phyloP scores from a whole-genome alignment of 2,113 vertebrate genomes.

The Eretmochelys imbricata region DNA sequence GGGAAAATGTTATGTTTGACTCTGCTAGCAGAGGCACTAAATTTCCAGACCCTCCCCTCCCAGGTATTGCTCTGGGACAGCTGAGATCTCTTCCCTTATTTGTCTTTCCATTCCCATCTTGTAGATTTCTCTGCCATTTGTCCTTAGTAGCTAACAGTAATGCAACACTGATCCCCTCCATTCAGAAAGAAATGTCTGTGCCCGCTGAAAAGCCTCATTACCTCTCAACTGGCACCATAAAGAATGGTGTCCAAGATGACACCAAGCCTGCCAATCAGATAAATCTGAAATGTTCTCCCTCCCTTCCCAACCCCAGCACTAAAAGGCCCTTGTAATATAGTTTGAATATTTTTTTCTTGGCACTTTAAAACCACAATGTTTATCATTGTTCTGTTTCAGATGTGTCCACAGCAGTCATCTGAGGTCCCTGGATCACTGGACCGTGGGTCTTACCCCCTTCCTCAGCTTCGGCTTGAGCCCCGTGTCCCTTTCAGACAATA shows the following conservation, averaged over 20 bases:
- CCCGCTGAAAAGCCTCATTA: background rate
- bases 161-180: background rate
- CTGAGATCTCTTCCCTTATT: background rate
- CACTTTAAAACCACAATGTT: background rate
- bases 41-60: background rate
- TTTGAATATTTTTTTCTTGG: background rate
- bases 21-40: background rate
- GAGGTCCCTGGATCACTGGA: conserved; percentile 84
- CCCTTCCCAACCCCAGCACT: fast-evolving
- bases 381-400: conserved; percentile 78
- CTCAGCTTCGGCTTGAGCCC: conserved; percentile 91
- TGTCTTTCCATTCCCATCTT: background rate
- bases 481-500: conserved; percentile 89
- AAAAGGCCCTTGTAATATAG: fast-evolving
- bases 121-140: background rate
- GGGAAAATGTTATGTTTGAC: background rate
- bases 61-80: background rate
- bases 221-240: background rate
- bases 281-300: background rate
- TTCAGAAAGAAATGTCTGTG: background rate
- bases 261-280: background rate
- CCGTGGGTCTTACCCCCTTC: conserved; percentile 81
- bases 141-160: background rate
- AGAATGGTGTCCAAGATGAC: background rate
- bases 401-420: conserved; percentile 93